A percentile compares a stretch with the other conserved stretches of the same genome.
phyloP scores from a whole-genome alignment of 2,113 vertebrate species.

The Labeo catla region DNA sequence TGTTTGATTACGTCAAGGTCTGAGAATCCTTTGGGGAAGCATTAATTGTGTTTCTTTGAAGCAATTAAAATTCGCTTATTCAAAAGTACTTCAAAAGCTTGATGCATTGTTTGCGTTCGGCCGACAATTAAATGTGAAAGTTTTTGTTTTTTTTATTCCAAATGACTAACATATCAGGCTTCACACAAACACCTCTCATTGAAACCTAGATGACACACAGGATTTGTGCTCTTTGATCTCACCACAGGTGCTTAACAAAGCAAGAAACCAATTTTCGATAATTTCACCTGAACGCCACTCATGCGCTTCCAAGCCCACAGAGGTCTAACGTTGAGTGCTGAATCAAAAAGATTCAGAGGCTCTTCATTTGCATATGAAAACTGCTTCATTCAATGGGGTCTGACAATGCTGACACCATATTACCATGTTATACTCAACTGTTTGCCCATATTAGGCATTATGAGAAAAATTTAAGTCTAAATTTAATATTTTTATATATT shows the following conservation, averaged over 20 bases:
- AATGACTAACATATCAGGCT: conserved; percentile 54
- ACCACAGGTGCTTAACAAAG: conserved; percentile 75
- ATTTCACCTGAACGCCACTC: conserved; percentile 75
- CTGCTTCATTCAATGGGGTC: conserved; percentile 68
- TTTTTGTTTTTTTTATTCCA: conserved; percentile 59
- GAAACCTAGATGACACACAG: conserved; percentile 72
- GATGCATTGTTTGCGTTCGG: conserved; percentile 29
- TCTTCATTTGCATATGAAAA: conserved; percentile 75
- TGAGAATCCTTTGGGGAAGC: background rate
- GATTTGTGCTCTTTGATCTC: conserved; percentile 73
- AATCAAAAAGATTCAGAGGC: conserved; percentile 75
- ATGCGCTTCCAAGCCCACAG: conserved; percentile 56
- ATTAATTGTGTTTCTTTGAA: background rate
- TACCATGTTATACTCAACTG: conserved; percentile 63
- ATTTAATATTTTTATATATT: background rate
- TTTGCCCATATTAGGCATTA: conserved; percentile 22
- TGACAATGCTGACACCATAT: conserved; percentile 58
- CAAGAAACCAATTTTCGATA: conserved; percentile 75
- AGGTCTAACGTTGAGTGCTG: conserved; percentile 67
- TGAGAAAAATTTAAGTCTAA: background rate
- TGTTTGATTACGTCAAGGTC: background rate
- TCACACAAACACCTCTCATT: conserved; percentile 60
- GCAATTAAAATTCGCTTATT: conserved; percentile 16
- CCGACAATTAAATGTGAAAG: conserved; percentile 56
- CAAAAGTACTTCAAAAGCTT: background rate